Base-by-base conservation (phyloP, 2,113 vertebrate genomes). In the Chionomys nivalis region DNA sequence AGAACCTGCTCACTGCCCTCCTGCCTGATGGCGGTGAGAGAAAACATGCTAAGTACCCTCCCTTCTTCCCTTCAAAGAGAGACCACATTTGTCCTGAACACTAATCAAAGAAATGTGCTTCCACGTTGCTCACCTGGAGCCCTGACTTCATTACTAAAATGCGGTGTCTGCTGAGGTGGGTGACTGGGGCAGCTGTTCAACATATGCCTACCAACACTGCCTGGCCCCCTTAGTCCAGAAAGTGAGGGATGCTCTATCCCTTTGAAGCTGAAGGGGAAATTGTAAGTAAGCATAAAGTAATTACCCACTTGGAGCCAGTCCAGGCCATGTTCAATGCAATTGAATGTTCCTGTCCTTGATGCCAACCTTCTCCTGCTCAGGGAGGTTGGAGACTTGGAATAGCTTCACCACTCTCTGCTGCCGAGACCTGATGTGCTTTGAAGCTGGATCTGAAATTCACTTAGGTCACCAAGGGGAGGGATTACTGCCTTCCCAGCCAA, bases 341-440 rank as follows among this genome's bases (percentile, higher is more conserved):
- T 97, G 96, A 97, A 96, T 96, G 97, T 96, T 93, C 90, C 68
- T 97, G 97, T 97, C 97, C 97, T 97, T 98, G 97, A 95, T 90
- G 86, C 73, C 92, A 96, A 96, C 97, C 95, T 97, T 97, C 78
- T 58, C 88, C 92, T 92, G 92, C 92, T 82, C 31, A 61, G 91
- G 90, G 95, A 98, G 94, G 96, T 97, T 92, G 89, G 93, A 91
- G 88, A 95, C 94, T 94, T 96, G 95, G 92, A 98, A 94, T 89
- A 36, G 93, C 96, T 92, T 95, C 82, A 94, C 88, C 77, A 96
- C 86, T 95, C 72, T 83, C 13, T 39, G 88, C 92, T 96, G 66
- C n/a, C 36, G 93, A 95, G 90, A 95, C 97, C 92, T 92, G 73
- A 85, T 81, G 52, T 73, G 94, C 97, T 97, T 97, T 96, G 97